Conservation (phyloP, 2,797 vertebrate genomes). For the Sardinella longiceps region DNA sequence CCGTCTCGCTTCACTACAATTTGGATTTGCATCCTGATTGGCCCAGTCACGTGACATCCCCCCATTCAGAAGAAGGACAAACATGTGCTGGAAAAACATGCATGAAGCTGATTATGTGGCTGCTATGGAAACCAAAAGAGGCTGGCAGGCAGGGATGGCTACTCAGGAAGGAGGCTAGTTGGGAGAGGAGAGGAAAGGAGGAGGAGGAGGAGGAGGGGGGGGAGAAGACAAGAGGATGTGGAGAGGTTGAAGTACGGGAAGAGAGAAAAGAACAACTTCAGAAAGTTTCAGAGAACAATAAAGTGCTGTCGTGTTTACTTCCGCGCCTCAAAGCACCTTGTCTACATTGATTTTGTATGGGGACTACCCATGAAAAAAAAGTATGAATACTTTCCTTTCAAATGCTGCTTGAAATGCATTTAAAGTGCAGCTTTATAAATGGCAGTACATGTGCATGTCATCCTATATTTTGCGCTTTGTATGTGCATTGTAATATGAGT, state of each 20-base stretch:
- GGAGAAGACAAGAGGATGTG: not conserved
- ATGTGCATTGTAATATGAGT: not conserved
- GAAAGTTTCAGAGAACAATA: not conserved
- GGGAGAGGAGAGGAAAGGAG: constrained; percentile 4
- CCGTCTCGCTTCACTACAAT: constrained; percentile 44
- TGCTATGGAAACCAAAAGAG: constrained; percentile 31
- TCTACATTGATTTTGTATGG: constrained; percentile 4
- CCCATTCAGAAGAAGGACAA: constrained; percentile 46
- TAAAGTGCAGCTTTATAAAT: not conserved
- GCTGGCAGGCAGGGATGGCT: constrained; percentile 4
- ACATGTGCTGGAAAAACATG: constrained; percentile 50
- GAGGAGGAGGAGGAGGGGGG: not conserved
- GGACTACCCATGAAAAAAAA: not conserved
- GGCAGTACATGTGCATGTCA: not conserved
- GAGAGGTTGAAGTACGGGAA: not conserved
- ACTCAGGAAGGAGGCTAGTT: not conserved
- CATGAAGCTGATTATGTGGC: constrained; percentile 29
- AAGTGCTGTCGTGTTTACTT: constrained; percentile 17
- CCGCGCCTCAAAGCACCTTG: not conserved
- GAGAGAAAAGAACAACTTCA: not conserved
- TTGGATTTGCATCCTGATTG: constrained; percentile 58
- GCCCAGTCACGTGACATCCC: not conserved
- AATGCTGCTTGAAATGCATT: not conserved
- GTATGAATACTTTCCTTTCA: not conserved
- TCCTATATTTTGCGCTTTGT: not conserved